Evolutionary conservation across 2,797 vertebrate species (phyloP).

Genomic region (Acanthurus tractus): DNA sequence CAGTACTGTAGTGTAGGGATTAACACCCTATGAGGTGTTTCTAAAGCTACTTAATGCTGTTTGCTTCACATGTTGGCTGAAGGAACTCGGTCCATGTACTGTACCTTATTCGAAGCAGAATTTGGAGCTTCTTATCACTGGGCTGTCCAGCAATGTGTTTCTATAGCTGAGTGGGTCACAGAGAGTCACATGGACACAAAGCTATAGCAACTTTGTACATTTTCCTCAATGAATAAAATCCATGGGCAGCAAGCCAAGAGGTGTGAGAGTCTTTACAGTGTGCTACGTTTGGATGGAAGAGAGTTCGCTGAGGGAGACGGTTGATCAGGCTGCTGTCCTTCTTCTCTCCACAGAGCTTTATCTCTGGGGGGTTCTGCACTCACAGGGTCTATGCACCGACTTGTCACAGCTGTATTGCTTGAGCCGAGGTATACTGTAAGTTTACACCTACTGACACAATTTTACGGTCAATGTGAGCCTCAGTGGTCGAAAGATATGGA

Average conservation of each 20-base stretch:
- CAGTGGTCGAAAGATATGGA: not conserved
- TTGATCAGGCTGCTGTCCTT: not conserved
- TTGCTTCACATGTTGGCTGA: slow-evolving; percentile 16
- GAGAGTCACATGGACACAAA: slow-evolving; percentile 7
- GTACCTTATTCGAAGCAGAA: not conserved
- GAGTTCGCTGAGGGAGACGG: not conserved
- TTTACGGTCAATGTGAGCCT: not conserved
- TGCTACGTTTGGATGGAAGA: slow-evolving; percentile 21
- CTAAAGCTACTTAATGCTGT: slow-evolving; percentile 21
- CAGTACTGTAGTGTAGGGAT: not conserved
- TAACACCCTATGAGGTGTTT: slow-evolving; percentile 1
- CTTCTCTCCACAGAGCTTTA: slow-evolving; percentile 3
- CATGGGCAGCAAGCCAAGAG: slow-evolving; percentile 1
- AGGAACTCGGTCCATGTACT: slow-evolving; percentile 24
- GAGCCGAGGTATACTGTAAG: slow-evolving; percentile 22
- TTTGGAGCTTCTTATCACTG: not conserved
- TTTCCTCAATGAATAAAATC: slow-evolving; percentile 19
- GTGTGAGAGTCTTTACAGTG: slow-evolving; percentile 3
- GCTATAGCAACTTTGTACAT: slow-evolving; percentile 32
- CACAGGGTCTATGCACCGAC: not conserved
- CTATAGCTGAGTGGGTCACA: slow-evolving; percentile 10
- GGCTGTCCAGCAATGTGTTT: not conserved
- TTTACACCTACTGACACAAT: slow-evolving; percentile 5
- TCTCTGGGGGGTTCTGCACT: not conserved
- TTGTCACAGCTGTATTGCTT: slow-evolving; percentile 18